phyloP scores from a whole-genome alignment of 2,797 vertebrate species.

The Calcarius lapponicus region DNA sequence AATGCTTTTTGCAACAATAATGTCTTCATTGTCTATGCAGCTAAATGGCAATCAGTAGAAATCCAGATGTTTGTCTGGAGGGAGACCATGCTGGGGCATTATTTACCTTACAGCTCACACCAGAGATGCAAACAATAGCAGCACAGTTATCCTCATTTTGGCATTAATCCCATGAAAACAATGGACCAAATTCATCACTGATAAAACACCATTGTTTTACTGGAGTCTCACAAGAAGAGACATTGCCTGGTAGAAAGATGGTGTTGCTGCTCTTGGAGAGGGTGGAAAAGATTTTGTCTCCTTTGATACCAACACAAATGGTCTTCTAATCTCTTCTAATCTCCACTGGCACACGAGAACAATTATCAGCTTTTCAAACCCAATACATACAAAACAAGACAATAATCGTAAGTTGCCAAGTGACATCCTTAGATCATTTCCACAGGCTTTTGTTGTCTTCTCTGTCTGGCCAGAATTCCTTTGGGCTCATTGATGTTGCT shows the following conservation, averaged over 20 bases:
- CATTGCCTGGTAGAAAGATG: neutral
- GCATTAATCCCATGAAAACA: neutral
- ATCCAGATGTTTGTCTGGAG: conserved; percentile 45
- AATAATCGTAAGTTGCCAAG: neutral
- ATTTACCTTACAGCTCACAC: conserved; percentile 23
- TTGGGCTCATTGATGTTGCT: conserved; percentile 34
- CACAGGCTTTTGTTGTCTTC: conserved; percentile 17
- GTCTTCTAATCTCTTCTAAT: neutral
- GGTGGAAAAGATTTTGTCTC: neutral
- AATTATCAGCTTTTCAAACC: conserved; percentile 2
- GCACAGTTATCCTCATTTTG: neutral
- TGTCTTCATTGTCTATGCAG: conserved; percentile 55
- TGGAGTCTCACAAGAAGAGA: neutral
- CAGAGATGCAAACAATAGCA: conserved; percentile 8
- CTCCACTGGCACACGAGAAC: neutral
- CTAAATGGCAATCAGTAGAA: conserved; percentile 29
- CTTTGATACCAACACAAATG: neutral
- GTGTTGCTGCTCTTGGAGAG: neutral
- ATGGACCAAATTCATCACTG: conserved; percentile 2
- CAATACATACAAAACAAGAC: neutral
- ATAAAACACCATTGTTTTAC: neutral
- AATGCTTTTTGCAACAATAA: conserved; percentile 48
- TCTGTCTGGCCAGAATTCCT: conserved; percentile 36
- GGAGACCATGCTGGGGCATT: neutral
- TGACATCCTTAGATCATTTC: conserved; percentile 27